These are phyloP conservation scores for Ganaspis sp. DNA, from an alignment of 1,140 invertebrate genomes.

Conservation along the genomic window DNA sequence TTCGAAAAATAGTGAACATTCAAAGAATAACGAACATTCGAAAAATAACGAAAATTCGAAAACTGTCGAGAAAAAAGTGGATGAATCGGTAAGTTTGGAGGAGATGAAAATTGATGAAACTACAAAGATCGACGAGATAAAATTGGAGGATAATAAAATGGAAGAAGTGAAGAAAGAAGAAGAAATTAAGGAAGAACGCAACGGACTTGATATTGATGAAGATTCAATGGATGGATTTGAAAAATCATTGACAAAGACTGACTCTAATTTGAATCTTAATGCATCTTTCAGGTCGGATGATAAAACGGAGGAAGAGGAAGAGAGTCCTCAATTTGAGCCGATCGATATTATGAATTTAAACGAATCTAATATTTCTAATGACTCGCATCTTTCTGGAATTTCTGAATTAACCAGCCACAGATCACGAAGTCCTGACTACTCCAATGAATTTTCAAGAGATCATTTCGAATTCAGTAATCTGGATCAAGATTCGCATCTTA, in stretches of 20 bases:
- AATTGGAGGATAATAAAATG: slow-evolving; percentile 36
- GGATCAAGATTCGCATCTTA: slow-evolving; percentile 79
- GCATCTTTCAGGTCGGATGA: slow-evolving; percentile 75
- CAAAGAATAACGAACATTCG: not conserved
- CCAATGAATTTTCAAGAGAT: slow-evolving; percentile 66
- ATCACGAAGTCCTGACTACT: slow-evolving; percentile 70
- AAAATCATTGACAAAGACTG: not conserved
- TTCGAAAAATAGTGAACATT: not conserved
- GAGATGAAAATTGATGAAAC: slow-evolving; percentile 58
- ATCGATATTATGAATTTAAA: slow-evolving; percentile 75
- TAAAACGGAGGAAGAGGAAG: slow-evolving; percentile 79
- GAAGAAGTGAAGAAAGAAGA: slow-evolving; percentile 67
- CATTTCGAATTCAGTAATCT: slow-evolving; percentile 74
- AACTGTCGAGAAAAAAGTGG: slow-evolving; percentile 44
- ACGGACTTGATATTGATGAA: slow-evolving; percentile 30
- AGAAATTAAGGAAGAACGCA: slow-evolving; percentile 64
- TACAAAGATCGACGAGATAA: slow-evolving; percentile 3
- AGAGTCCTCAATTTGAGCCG: slow-evolving; percentile 83
- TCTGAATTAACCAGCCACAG: slow-evolving; percentile 78
- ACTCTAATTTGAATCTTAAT: slow-evolving; percentile 52
- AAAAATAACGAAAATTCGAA: not conserved
- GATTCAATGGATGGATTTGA: slow-evolving; percentile 28
- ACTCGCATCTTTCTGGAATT: slow-evolving; percentile 79
- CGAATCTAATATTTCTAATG: slow-evolving; percentile 75
- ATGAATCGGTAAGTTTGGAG: slow-evolving; percentile 48